These are phyloP conservation scores for Columbina picui DNA, from an alignment of 2,113 vertebrate genomes.

Conservation along the genomic window DNA sequence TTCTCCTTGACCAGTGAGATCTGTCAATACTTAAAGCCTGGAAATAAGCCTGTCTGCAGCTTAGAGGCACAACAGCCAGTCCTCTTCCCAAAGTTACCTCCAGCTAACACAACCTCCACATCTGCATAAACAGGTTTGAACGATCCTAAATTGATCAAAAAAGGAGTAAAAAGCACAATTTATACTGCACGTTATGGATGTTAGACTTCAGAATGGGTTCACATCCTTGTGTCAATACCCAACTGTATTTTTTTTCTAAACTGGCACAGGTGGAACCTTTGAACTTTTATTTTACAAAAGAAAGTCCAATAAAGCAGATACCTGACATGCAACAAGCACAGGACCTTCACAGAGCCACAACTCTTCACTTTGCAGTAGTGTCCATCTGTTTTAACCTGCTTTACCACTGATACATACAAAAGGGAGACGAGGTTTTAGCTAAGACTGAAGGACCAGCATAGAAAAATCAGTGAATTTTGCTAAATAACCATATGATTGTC, in stretches of 20 bases:
- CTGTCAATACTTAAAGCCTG: not conserved
- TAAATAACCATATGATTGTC: not conserved
- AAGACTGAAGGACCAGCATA: not conserved
- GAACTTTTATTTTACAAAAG: not conserved
- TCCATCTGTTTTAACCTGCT: not conserved
- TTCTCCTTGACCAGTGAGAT: not conserved
- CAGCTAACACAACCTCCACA: not conserved
- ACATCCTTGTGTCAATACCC: not conserved
- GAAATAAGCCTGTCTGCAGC: not conserved
- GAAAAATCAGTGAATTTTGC: not conserved
- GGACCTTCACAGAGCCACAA: not conserved
- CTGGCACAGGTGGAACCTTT: not conserved
- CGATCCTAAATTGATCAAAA: not conserved
- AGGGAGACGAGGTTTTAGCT: not conserved
- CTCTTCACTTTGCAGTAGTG: not conserved
- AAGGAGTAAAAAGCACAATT: not conserved
- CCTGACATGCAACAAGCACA: not conserved
- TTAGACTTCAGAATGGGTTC: not conserved
- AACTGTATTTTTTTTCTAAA: accelerated
- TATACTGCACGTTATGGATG: not conserved
- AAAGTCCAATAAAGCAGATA: not conserved
- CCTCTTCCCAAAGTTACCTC: not conserved
- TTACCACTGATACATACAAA: accelerated
- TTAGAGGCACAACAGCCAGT: not conserved
- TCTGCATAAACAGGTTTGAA: not conserved